Conservation (phyloP, 2,888 invertebrate species). For the Drosophila mulleri region DNA sequence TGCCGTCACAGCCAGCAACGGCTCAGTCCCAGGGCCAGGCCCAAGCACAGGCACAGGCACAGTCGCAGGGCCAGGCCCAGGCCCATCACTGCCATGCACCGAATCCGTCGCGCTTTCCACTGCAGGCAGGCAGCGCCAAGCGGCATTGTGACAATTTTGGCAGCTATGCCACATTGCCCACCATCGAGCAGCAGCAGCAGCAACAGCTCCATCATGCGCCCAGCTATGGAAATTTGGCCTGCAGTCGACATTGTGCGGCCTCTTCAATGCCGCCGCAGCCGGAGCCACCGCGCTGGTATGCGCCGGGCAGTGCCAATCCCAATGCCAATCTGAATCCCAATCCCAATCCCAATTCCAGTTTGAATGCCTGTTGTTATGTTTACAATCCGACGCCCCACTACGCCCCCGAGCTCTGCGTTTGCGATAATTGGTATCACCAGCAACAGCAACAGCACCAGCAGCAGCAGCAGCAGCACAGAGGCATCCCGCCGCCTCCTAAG, state of each 20-base stretch:
- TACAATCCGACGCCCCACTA: slow-evolving; percentile 68
- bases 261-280: slow-evolving; percentile 3
- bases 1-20: slow-evolving; percentile 54
- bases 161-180: slow-evolving; percentile 76
- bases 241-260: slow-evolving; percentile 57
- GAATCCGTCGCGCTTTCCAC: slow-evolving; percentile 63
- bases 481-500: slow-evolving; percentile 52
- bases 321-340: slow-evolving; percentile 18
- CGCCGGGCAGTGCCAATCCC: slow-evolving; percentile 39
- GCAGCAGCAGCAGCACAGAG: slow-evolving; percentile 40
- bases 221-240: slow-evolving; percentile 35
- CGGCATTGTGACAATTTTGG: slow-evolving; percentile 77
- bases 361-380: slow-evolving; percentile 74
- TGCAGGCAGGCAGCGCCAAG: slow-evolving; percentile 38
- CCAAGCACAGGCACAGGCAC: background rate
- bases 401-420: slow-evolving; percentile 66
- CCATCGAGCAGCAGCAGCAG: slow-evolving; percentile 59
- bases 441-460: slow-evolving; percentile 49
- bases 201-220: slow-evolving; percentile 53
- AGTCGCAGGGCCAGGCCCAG: slow-evolving; percentile 27
- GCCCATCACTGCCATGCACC: slow-evolving; percentile 55
- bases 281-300: slow-evolving; percentile 39
- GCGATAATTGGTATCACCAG: slow-evolving; percentile 76
- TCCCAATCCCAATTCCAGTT: slow-evolving; percentile 41
- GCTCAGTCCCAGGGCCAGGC: slow-evolving; percentile 30